A percentile compares a stretch with the other conserved stretches of the same genome.
phyloP scores from a whole-genome alignment of 2,888 invertebrate species.

The Suillia variegata region DNA sequence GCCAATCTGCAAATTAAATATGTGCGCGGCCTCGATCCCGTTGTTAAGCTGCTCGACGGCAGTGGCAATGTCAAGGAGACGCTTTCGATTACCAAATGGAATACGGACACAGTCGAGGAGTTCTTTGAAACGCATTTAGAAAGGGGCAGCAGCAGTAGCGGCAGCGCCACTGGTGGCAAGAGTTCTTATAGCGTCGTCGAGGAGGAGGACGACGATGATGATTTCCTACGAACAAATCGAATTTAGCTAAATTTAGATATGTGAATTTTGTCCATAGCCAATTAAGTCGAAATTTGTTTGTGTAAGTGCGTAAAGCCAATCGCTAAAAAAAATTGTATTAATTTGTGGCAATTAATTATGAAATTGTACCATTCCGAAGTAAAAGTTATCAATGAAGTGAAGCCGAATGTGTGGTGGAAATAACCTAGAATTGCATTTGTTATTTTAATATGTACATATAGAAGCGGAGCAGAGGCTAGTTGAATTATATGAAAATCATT shows the following conservation, averaged over 20 bases:
- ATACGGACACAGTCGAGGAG: constrained; percentile 96
- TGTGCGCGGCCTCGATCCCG: constrained; percentile 91
- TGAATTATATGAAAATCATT: too few species aligned
- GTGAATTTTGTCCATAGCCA: background rate
- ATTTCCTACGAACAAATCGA: constrained; percentile 40
- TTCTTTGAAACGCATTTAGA: constrained; percentile 89
- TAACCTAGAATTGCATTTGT: too few species aligned
- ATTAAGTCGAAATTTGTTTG: background rate
- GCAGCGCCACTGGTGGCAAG: constrained; percentile 49
- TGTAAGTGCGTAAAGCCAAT: too few species aligned
- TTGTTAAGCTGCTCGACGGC: constrained; percentile 87
- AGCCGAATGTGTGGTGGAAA: too few species aligned
- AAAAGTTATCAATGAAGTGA: too few species aligned
- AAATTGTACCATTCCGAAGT: background rate
- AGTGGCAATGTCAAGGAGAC: constrained; percentile 84
- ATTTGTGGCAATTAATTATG: background rate
- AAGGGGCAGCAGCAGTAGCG: constrained; percentile 45
- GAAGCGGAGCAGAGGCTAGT: too few species aligned
- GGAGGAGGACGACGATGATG: constrained; percentile 64
- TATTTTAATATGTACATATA: too few species aligned
- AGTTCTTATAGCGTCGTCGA: constrained; percentile 60
- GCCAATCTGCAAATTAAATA: constrained; percentile 92
- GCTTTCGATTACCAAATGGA: constrained; percentile 97
- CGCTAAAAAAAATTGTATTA: background rate
- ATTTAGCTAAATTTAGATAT: constrained; percentile 26